Conservation (phyloP, 2,888 invertebrate species). For the Steinernema carpocapsae region DNA sequence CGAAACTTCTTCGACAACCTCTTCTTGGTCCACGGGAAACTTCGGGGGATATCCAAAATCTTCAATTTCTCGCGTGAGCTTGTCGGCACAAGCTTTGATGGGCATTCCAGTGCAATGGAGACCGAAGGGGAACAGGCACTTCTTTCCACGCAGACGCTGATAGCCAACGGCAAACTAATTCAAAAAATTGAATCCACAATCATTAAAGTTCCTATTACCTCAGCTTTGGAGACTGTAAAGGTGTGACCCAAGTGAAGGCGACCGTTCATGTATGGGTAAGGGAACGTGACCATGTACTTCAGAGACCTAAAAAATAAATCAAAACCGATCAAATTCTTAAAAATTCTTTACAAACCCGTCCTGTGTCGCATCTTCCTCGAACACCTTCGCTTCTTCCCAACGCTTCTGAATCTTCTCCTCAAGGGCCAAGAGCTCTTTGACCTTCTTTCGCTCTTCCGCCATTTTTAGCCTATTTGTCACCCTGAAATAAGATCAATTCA, state of each 20-base stretch:
- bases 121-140: constrained; percentile 92
- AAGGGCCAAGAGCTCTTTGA: constrained; percentile 86
- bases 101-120: constrained; percentile 99
- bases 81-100: constrained; percentile 93
- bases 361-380: constrained; percentile 82
- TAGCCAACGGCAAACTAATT: constrained; percentile 86
- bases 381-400: constrained; percentile 83
- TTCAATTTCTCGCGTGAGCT: constrained; percentile 89
- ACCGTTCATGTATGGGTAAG: constrained; percentile 99
- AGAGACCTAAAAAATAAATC: constrained; percentile 45
- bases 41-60: constrained; percentile 88
- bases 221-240: constrained; percentile 94
- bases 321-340: too few species aligned
- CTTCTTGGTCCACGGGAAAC: constrained; percentile 71
- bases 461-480: too few species aligned
- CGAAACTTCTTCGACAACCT: constrained; percentile 67
- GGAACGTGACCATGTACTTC: constrained; percentile 92
- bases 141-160: constrained; percentile 87
- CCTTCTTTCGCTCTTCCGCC: constrained; percentile 87
- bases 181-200: constrained; percentile 37
- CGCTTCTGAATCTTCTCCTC: constrained; percentile 83
- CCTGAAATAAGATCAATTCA: too few species aligned
- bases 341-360: constrained; percentile 52
- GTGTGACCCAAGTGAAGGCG: constrained; percentile 95
- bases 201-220: constrained; percentile 73